Evolutionary conservation across 2,797 vertebrate species (phyloP).

Genomic region (Carduelis carduelis): DNA sequence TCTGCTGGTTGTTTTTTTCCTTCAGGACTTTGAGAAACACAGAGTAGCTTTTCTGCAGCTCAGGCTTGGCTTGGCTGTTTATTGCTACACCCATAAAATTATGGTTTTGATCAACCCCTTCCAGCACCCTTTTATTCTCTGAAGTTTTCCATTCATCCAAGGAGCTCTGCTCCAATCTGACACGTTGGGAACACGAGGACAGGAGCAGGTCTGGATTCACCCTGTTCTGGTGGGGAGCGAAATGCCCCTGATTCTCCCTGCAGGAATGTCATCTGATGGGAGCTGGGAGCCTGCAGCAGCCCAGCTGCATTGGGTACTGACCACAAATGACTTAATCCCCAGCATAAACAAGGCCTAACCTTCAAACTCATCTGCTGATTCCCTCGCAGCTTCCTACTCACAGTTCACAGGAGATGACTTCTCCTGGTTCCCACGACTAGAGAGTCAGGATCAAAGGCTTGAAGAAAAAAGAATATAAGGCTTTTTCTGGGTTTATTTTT

Average conservation of each 20-base stretch:
- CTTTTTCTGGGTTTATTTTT: neutral
- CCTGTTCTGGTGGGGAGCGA: fast-evolving
- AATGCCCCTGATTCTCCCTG: neutral
- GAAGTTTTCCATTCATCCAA: neutral
- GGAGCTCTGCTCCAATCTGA: neutral
- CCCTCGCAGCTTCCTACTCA: slow-evolving; percentile 50
- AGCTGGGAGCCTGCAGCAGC: slow-evolving; percentile 40
- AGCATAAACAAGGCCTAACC: slow-evolving; percentile 48
- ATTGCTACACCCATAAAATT: slow-evolving; percentile 25
- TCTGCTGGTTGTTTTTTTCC: neutral
- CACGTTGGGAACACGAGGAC: fast-evolving
- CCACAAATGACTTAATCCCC: slow-evolving; percentile 63
- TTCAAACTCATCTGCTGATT: slow-evolving; percentile 31
- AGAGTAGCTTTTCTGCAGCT: neutral
- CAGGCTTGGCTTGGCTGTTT: neutral
- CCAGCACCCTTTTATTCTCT: slow-evolving; percentile 3
- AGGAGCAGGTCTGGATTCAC: fast-evolving
- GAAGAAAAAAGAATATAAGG: neutral
- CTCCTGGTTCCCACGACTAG: slow-evolving; percentile 53
- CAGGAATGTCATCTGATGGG: neutral
- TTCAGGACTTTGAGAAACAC: neutral
- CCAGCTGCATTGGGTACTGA: slow-evolving; percentile 46
- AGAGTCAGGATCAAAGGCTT: slow-evolving; percentile 27
- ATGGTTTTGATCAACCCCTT: slow-evolving; percentile 20
- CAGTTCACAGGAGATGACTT: slow-evolving; percentile 40